Percentiles rank a stretch among this genome's conserved stretches.
Evolutionary conservation across 2,113 vertebrate species (phyloP).

Genomic region (Marcusenius ussheri): DNA sequence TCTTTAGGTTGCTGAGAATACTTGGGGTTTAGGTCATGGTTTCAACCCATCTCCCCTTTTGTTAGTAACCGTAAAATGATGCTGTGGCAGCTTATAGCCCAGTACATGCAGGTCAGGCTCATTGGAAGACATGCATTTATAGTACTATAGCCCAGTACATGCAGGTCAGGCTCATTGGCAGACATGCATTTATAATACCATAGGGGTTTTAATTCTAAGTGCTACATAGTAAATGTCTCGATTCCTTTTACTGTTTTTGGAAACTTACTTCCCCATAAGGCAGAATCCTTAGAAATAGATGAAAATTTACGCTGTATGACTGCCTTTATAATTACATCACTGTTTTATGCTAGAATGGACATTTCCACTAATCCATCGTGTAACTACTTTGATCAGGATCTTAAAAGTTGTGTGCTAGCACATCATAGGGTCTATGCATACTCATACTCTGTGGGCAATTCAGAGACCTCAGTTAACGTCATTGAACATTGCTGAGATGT

Average conservation of each 20-base stretch:
- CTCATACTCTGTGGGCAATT: neutral
- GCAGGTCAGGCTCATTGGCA: neutral
- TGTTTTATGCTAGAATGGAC: neutral
- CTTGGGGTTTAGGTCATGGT: neutral
- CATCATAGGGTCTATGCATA: neutral
- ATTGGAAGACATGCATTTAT: neutral
- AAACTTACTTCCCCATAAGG: neutral
- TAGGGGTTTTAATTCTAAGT: neutral
- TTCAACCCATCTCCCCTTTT: neutral
- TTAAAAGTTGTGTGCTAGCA: neutral
- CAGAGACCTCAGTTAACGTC: neutral
- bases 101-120: neutral
- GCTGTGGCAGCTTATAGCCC: neutral
- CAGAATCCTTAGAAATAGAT: neutral
- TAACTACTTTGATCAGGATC: neutral
- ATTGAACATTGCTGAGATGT: neutral
- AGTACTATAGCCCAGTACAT: neutral
- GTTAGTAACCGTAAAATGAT: neutral
- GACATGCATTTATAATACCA: neutral
- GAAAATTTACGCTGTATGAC: neutral
- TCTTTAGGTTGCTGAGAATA: neutral
- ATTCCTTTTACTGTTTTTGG: neutral
- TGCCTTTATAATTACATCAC: neutral
- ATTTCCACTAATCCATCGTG: neutral
- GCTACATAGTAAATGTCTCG: neutral